Conservation (phyloP, 2,113 vertebrate species). For the Entosphenus tridentatus region DNA sequence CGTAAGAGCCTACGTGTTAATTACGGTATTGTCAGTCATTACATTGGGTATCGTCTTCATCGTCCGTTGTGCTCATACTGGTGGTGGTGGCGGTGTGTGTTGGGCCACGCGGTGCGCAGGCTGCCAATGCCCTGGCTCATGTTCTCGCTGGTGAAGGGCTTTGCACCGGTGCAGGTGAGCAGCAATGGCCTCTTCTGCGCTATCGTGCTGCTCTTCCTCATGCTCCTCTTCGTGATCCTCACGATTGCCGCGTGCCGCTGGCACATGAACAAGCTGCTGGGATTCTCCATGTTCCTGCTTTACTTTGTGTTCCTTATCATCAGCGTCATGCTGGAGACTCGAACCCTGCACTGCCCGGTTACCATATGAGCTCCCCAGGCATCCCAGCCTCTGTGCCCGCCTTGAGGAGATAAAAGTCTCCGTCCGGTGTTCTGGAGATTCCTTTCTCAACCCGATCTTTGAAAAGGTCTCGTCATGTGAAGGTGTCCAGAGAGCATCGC, state of each 20-base stretch:
- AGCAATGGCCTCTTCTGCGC: slow-evolving; percentile 89
- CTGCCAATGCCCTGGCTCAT: slow-evolving; percentile 76
- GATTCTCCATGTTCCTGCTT: slow-evolving; percentile 72
- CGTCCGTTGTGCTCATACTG: too few species aligned
- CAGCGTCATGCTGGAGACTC: slow-evolving; percentile 77
- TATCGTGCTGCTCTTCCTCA: slow-evolving; percentile 84
- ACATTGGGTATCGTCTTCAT: too few species aligned
- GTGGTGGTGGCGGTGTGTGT: too few species aligned
- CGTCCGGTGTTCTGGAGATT: too few species aligned
- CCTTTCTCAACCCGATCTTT: too few species aligned
- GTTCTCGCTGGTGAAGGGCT: slow-evolving; percentile 26
- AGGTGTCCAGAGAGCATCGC: too few species aligned
- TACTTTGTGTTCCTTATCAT: slow-evolving; percentile 72
- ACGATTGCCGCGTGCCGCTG: slow-evolving; percentile 82
- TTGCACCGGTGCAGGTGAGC: slow-evolving; percentile 47
- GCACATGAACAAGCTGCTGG: slow-evolving; percentile 80
- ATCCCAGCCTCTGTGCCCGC: too few species aligned
- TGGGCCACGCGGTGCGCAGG: slow-evolving; percentile 19
- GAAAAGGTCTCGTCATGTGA: too few species aligned
- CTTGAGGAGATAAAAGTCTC: too few species aligned
- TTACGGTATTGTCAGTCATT: too few species aligned
- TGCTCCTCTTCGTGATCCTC: slow-evolving; percentile 79
- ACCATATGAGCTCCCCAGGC: slow-evolving; percentile 31
- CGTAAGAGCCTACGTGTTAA: too few species aligned
- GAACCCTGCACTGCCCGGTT: slow-evolving; percentile 48